Base-by-base conservation (phyloP, 1,140 invertebrate genomes). In the Orchestia grillus region DNA sequence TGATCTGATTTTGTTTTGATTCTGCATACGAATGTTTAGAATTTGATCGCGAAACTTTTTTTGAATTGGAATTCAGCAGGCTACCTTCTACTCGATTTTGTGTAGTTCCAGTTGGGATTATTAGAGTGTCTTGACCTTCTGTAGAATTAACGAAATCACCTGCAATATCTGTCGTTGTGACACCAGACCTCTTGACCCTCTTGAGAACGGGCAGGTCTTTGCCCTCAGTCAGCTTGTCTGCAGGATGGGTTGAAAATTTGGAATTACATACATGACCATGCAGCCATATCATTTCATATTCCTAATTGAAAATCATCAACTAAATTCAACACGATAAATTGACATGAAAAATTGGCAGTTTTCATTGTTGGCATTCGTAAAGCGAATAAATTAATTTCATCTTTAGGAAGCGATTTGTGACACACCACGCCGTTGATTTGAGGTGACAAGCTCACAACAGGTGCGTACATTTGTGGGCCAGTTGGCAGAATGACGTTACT, bases 161-260 rank as follows among this genome's bases (percentile, higher is more conserved):
- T 91, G 88, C 1, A 91, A 6, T 53, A 41, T 91, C 42, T 91
- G 47, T 6, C 44, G 44, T 44, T 44, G 0, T 44, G 11, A 8
- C 92, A 40, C 16, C 44, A 94, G 11, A 45, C 43, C 92, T 8
- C 44, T 94, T 94, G 23, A 94, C 92, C 40, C 92, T 11, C 40
- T 47, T 94, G 8, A 94, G 92, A 40, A 94, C 44, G 40, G 92
- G 92, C 19, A 94, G 43, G 19, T 94, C 40, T 40, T 45, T 94
- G 43, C 92, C 92, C 36, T 44, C 92, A 3, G 43, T 94, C 43
- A 94, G 44, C 44, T 94, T 94, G 19, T 94, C 92, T 94, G 92
- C 44, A 44, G 16, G 47, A 45, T 19, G 92, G 47, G 41, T 42
- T 36, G 4, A 90, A 44, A 42, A 42, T 4, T 90, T 42, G 1